These are phyloP conservation scores for Actinemys pallida DNA, from an alignment of 2,113 vertebrate genomes.

Conservation along the genomic window DNA sequence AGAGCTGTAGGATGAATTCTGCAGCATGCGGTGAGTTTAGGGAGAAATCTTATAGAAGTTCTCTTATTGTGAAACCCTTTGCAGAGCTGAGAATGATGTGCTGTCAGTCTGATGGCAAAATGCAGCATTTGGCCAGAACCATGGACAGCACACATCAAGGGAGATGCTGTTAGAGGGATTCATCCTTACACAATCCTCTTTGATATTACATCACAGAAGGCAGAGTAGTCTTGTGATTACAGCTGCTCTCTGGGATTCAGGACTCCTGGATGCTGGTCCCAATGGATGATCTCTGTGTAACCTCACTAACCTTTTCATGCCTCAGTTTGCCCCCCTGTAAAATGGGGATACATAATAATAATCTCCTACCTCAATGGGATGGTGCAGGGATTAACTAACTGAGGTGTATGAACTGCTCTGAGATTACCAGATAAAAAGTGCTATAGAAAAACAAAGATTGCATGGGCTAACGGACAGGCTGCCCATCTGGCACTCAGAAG, in stretches of 20 bases:
- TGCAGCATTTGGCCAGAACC: background rate
- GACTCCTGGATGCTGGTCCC: background rate
- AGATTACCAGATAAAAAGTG: background rate
- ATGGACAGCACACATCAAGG: background rate
- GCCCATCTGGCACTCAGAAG: background rate
- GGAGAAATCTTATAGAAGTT: background rate
- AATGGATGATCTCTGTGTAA: background rate
- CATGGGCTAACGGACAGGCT: background rate
- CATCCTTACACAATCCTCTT: background rate
- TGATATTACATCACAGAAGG: background rate
- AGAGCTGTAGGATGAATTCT: background rate
- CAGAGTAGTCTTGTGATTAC: background rate
- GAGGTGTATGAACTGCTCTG: background rate
- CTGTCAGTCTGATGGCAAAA: rapidly evolving
- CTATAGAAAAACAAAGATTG: background rate
- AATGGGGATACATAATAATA: background rate
- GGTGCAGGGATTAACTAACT: background rate
- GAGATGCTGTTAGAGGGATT: background rate
- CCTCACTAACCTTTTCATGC: background rate
- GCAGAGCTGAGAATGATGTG: background rate
- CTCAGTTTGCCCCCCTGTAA: background rate
- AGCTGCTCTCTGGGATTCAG: no score
- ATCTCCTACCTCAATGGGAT: background rate
- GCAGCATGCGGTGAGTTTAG: background rate
- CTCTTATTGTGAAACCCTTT: background rate